phyloP scores from a whole-genome alignment of 2,113 vertebrate species.

The Pollachius pollachius region DNA sequence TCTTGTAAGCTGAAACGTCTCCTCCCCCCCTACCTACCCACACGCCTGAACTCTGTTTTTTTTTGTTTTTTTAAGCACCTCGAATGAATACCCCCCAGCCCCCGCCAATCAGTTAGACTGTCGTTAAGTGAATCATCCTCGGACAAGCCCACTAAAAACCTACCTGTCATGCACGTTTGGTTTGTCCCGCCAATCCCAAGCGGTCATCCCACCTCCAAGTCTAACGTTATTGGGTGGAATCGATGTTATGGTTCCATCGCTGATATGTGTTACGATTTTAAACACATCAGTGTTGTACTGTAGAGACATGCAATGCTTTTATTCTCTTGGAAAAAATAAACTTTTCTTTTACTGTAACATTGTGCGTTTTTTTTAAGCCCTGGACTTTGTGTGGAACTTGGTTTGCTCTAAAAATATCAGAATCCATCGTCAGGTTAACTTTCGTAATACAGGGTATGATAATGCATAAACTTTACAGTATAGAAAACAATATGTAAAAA shows the following conservation, averaged over 20 bases:
- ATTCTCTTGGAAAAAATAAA: constrained; percentile 44
- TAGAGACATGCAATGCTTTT: constrained; percentile 36
- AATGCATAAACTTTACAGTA: no score
- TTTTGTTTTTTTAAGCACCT: not conserved
- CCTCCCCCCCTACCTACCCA: no score
- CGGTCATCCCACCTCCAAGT: constrained; percentile 40
- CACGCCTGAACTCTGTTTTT: no score
- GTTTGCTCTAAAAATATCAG: no score
- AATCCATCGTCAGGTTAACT: no score
- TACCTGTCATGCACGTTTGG: constrained; percentile 37
- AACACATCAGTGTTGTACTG: constrained; percentile 48
- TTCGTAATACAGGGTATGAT: no score
- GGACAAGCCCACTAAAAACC: constrained; percentile 5
- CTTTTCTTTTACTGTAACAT: constrained; percentile 49
- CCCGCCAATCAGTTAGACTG: not conserved
- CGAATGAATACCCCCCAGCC: not conserved
- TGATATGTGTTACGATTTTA: constrained; percentile 26
- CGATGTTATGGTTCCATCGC: not conserved
- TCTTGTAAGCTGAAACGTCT: no score
- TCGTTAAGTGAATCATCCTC: not conserved
- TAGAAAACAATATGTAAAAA: no score
- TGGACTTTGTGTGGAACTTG: not conserved
- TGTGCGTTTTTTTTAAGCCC: not conserved
- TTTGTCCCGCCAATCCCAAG: constrained; percentile 28
- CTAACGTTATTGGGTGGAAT: constrained; percentile 8